Evolutionary conservation across 2,113 vertebrate species (phyloP).

Genomic region (Gambusia affinis): DNA sequence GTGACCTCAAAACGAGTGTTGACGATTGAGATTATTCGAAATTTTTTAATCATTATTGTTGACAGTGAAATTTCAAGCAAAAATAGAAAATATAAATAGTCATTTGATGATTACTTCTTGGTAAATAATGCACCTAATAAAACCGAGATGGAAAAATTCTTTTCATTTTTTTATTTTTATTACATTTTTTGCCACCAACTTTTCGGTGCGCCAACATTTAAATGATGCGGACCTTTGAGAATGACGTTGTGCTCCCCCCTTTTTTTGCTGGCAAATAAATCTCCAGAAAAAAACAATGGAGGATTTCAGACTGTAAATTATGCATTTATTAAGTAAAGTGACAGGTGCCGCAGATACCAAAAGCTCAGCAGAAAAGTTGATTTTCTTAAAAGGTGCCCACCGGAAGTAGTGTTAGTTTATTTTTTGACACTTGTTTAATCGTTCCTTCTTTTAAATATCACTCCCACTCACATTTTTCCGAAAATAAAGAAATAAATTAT

Average conservation of each 20-base stretch:
- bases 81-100: background rate
- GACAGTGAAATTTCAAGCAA: background rate
- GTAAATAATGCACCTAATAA: background rate
- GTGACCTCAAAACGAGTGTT: background rate
- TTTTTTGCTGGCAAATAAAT: background rate
- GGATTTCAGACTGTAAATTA: background rate
- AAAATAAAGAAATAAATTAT: background rate
- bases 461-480: background rate
- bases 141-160: background rate
- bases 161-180: too few species aligned
- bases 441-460: background rate
- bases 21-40: background rate
- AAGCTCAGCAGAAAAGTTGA: background rate
- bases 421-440: background rate
- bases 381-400: background rate
- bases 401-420: background rate
- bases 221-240: background rate
- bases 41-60: background rate
- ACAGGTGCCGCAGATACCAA: background rate
- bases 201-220: background rate
- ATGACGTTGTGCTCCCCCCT: slow-evolving; percentile 40
- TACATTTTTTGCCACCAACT: background rate
- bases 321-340: background rate
- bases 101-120: background rate
- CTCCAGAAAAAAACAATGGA: background rate